Evolutionary conservation across 2,113 vertebrate genomes (phyloP).

Genomic region (Rhinolophus sinicus): DNA sequence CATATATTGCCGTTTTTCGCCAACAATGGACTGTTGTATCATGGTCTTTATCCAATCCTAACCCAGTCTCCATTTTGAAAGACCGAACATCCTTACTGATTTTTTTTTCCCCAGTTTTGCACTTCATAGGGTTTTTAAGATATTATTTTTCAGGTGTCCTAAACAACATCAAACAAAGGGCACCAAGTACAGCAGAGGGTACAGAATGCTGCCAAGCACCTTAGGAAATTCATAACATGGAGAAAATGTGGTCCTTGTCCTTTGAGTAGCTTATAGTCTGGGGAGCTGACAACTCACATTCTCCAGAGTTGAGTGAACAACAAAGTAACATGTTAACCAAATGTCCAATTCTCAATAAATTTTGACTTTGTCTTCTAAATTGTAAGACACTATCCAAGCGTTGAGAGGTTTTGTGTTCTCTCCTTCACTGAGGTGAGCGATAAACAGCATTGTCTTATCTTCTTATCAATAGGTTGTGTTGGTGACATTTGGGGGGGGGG

Average conservation of each 20-base stretch:
- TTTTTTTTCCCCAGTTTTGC: neutral
- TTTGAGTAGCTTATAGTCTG: neutral
- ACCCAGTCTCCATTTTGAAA: neutral
- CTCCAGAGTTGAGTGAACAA: neutral
- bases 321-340: neutral
- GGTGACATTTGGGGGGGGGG: neutral
- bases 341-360: neutral
- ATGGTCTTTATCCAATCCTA: neutral
- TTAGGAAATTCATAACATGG: neutral
- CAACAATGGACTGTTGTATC: neutral
- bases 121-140: slow-evolving; percentile 7
- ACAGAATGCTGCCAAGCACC: neutral
- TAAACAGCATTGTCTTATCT: neutral
- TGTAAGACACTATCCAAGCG: neutral
- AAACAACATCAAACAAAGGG: slow-evolving; percentile 38
- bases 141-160: neutral
- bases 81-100: neutral
- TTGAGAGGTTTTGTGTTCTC: neutral
- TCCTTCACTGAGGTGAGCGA: neutral
- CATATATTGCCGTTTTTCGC: too few relatives aligned
- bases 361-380: neutral
- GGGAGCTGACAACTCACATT: neutral
- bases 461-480: neutral
- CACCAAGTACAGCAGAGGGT: slow-evolving; percentile 31
- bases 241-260: neutral